These are phyloP conservation scores for Adoxophyes honmai DNA, from an alignment of 1,140 invertebrate genomes.

Conservation along the genomic window DNA sequence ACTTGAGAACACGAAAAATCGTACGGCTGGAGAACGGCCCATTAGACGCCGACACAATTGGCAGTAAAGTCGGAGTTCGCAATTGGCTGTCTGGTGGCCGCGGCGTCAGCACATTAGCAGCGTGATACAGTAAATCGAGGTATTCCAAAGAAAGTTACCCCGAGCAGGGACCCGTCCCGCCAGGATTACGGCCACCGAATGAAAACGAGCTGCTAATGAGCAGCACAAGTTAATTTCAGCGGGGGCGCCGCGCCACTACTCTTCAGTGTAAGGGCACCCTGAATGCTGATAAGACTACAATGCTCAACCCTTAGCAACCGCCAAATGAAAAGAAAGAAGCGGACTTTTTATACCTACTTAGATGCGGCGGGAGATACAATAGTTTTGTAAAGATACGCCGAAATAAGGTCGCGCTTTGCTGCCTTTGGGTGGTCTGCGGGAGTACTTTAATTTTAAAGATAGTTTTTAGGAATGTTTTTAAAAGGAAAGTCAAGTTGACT, in stretches of 20 bases:
- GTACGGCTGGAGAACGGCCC: too few relatives aligned
- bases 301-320: conserved; percentile 15
- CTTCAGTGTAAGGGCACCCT: conserved; percentile 38
- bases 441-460: conserved; percentile 30
- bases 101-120: conserved; percentile 39
- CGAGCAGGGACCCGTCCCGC: conserved; percentile 11
- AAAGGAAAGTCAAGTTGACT: too few relatives aligned
- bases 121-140: conserved; percentile 50
- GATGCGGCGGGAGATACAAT: conserved; percentile 40
- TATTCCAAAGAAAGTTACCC: conserved; percentile 44
- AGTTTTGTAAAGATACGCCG: conserved; percentile 23
- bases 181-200: conserved; percentile 52
- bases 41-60: background rate
- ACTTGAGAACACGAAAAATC: too few relatives aligned
- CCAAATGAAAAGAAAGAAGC: conserved; percentile 24
- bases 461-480: too few relatives aligned
- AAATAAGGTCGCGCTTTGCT: conserved; percentile 23
- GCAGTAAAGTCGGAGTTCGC: conserved; percentile 22
- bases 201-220: conserved; percentile 61
- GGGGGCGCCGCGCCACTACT: conserved; percentile 27
- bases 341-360: conserved; percentile 25
- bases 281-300: conserved; percentile 49
- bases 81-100: conserved; percentile 20
- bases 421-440: conserved; percentile 32
- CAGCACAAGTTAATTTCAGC: conserved; percentile 52